Evolutionary conservation across 2,888 invertebrate species (phyloP).

Genomic region (Acleris holmiana): DNA sequence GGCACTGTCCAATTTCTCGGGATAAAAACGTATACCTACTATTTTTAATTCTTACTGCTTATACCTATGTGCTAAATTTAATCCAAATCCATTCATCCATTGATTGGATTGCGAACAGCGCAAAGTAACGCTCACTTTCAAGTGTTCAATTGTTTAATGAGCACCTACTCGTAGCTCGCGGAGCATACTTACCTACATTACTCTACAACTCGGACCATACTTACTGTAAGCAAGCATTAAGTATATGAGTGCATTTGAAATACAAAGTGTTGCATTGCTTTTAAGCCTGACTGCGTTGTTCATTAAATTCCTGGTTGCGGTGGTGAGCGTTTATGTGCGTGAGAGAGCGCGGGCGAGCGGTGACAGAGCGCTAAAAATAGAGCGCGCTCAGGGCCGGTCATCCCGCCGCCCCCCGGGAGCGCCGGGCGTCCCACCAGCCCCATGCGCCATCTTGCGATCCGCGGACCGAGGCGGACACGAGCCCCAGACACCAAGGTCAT

Average conservation of each 20-base stretch:
- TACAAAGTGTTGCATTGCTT: conserved; percentile 11
- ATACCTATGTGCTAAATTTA: no score
- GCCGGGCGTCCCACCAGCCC: conserved; percentile 47
- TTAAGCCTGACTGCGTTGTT: conserved; percentile 2
- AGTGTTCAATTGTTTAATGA: conserved; percentile 8
- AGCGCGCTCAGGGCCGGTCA: conserved; percentile 61
- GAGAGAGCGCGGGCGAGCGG: conserved; percentile 55
- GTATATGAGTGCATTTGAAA: neutral
- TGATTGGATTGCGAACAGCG: neutral
- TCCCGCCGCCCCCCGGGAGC: conserved; percentile 54
- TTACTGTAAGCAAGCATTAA: conserved; percentile 1
- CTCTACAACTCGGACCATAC: neutral
- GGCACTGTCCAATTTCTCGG: no score
- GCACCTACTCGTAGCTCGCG: no score
- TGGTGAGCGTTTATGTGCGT: conserved; percentile 48
- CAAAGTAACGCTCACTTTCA: neutral
- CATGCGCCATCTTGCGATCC: conserved; percentile 76
- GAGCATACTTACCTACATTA: neutral
- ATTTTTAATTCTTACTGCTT: no score
- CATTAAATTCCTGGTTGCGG: conserved; percentile 19
- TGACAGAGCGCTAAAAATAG: conserved; percentile 84
- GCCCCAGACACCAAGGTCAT: conserved; percentile 64
- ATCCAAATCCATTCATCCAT: no score
- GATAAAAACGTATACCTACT: no score
- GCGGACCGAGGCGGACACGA: conserved; percentile 63